Evolutionary conservation across 2,888 invertebrate genomes (phyloP).

Genomic region (Strigamia maritima): DNA sequence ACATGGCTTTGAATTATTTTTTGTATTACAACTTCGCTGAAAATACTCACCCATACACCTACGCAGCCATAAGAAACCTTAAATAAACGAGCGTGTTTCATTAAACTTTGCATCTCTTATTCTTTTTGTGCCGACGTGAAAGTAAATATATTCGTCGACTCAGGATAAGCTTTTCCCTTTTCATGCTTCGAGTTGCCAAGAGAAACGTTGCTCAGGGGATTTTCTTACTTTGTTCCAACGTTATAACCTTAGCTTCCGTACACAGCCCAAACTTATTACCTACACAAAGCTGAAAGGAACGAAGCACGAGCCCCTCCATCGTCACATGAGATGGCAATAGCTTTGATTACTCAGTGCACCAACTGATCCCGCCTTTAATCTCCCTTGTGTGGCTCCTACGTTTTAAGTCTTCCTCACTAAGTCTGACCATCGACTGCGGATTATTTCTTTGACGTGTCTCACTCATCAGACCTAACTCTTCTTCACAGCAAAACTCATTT

Average conservation of each 20-base stretch:
- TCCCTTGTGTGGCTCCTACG: constrained; percentile 31
- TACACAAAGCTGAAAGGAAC: constrained; percentile 26
- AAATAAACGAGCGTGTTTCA: constrained; percentile 35
- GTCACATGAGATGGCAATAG: constrained; percentile 37
- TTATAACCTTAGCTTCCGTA: constrained; percentile 31
- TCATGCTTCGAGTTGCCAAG: constrained; percentile 35
- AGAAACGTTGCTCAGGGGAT: constrained; percentile 37
- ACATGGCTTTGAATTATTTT: constrained; percentile 18
- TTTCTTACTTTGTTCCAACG: constrained; percentile 32
- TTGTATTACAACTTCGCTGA: not conserved
- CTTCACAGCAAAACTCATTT: constrained; percentile 22
- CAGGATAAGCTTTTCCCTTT: constrained; percentile 35
- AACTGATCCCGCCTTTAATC: constrained; percentile 39
- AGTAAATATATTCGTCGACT: constrained; percentile 36
- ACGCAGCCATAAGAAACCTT: not conserved
- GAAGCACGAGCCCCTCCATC: constrained; percentile 28
- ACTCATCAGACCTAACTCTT: constrained; percentile 25
- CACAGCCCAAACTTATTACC: constrained; percentile 37
- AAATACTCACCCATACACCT: not conserved
- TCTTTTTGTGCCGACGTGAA: constrained; percentile 28
- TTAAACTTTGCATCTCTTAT: constrained; percentile 38
- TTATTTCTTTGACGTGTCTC: constrained; percentile 29
- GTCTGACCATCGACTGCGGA: constrained; percentile 31
- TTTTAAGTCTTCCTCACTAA: constrained; percentile 25
- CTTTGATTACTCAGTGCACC: constrained; percentile 37